phyloP scores from a whole-genome alignment of 2,888 invertebrate species.

The Cerceris ruficornis region DNA sequence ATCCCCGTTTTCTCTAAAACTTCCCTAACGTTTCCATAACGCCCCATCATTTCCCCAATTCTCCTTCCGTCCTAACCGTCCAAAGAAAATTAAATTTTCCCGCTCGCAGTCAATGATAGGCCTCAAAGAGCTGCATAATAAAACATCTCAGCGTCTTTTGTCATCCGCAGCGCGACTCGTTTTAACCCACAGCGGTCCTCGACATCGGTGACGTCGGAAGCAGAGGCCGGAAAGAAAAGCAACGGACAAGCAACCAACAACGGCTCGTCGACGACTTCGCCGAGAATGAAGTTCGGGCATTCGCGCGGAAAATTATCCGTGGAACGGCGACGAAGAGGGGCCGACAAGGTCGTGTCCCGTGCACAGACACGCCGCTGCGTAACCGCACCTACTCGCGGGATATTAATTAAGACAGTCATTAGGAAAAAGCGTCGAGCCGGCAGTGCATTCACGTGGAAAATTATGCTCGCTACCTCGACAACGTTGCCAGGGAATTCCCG shows the following conservation, averaged over 20 bases:
- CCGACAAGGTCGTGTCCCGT: slow-evolving; percentile 30
- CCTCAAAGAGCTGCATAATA: background rate
- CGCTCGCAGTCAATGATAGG: background rate
- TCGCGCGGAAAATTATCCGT: slow-evolving; percentile 62
- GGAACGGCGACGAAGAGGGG: slow-evolving; percentile 30
- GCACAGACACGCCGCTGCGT: slow-evolving; percentile 29
- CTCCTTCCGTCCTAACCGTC: background rate
- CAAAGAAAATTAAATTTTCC: background rate
- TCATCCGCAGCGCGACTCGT: slow-evolving; percentile 9
- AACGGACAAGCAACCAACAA: slow-evolving; percentile 13
- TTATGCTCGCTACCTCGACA: slow-evolving; percentile 37
- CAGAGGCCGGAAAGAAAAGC: slow-evolving; percentile 34
- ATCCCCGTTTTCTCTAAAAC: no score
- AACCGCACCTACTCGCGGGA: slow-evolving; percentile 33
- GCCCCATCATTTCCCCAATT: background rate
- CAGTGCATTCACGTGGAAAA: slow-evolving; percentile 49
- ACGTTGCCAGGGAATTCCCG: slow-evolving; percentile 22
- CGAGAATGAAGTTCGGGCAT: slow-evolving; percentile 41
- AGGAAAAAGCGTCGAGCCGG: slow-evolving; percentile 54
- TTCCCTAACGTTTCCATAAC: no score
- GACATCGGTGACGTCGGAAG: slow-evolving; percentile 34
- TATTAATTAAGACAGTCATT: slow-evolving; percentile 64
- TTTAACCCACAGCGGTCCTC: slow-evolving; percentile 15
- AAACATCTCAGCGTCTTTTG: slow-evolving; percentile 5
- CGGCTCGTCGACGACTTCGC: slow-evolving; percentile 24